Percentiles rank a stretch among this genome's conserved stretches.
Evolutionary conservation across 1,140 invertebrate genomes (phyloP).

Genomic region (Drosophila equinoxialis): DNA sequence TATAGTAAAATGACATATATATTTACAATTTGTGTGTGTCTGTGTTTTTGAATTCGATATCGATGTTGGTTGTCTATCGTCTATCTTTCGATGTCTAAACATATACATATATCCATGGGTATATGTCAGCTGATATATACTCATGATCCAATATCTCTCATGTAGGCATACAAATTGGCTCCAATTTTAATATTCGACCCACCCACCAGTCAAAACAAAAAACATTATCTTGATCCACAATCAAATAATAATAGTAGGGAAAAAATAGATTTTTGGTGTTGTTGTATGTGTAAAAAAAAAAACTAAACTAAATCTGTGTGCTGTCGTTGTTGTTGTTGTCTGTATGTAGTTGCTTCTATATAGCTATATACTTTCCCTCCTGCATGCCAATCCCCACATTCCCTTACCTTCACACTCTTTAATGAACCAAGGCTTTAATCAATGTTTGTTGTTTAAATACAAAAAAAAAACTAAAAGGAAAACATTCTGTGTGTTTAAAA

Average conservation of each 20-base stretch:
- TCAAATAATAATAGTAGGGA: not conserved
- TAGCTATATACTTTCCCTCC: constrained; percentile 11
- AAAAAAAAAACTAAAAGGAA: not conserved
- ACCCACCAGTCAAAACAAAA: not conserved
- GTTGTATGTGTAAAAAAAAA: constrained; percentile 72
- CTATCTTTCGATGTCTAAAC: constrained; percentile 61
- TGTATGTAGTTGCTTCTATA: constrained; percentile 12
- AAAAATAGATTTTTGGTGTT: constrained; percentile 71
- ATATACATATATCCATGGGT: not conserved
- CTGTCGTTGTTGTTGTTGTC: constrained; percentile 55
- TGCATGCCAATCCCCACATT: constrained; percentile 27
- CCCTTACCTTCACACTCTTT: constrained; percentile 11
- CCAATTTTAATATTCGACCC: not conserved
- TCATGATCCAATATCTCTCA: constrained; percentile 27
- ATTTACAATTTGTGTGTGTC: constrained; percentile 54
- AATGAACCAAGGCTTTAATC: constrained; percentile 55
- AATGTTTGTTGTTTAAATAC: constrained; percentile 58
- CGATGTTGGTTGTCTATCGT: constrained; percentile 52
- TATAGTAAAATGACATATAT: constrained; percentile 24
- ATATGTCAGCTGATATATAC: constrained; percentile 3
- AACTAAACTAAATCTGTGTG: constrained; percentile 65
- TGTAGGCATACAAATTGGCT: constrained; percentile 38
- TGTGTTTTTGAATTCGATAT: constrained; percentile 36
- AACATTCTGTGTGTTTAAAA: constrained; percentile 45
- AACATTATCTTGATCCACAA: not conserved